These are phyloP conservation scores for Heteropelma amictum DNA, from an alignment of 2,888 invertebrate genomes.

Conservation along the genomic window DNA sequence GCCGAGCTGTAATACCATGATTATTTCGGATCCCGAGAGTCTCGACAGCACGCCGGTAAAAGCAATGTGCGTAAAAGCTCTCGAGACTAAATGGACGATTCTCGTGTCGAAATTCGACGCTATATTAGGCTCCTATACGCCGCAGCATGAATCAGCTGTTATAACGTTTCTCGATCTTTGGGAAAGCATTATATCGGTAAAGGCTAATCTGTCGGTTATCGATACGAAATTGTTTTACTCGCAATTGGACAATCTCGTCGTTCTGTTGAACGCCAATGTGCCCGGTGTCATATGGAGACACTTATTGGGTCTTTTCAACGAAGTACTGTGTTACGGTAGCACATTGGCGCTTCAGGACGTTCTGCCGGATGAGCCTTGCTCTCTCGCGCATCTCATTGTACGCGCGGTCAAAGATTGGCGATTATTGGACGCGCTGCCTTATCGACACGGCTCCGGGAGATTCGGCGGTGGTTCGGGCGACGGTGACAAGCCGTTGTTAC, in stretches of 20 bases:
- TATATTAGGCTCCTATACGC: constrained; percentile 78
- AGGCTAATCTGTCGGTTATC: constrained; percentile 92
- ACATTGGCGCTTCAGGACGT: constrained; percentile 93
- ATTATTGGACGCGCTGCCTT: constrained; percentile 81
- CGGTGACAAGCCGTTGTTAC: constrained; percentile 83
- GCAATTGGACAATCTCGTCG: constrained; percentile 89
- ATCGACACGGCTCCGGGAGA: constrained; percentile 78
- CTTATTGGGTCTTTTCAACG: constrained; percentile 90
- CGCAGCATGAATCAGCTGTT: constrained; percentile 79
- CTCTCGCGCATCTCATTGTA: constrained; percentile 90
- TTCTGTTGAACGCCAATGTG: constrained; percentile 84
- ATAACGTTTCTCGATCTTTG: constrained; percentile 91
- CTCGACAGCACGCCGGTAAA: constrained; percentile 92
- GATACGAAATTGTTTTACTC: constrained; percentile 94
- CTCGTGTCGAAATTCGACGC: constrained; percentile 82
- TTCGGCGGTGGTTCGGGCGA: constrained; percentile 79
- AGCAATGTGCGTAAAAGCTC: constrained; percentile 90
- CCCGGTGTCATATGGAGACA: constrained; percentile 92
- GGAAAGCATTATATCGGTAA: constrained; percentile 94
- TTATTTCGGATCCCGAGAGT: constrained; percentile 88
- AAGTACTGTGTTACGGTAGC: constrained; percentile 94
- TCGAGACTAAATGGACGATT: constrained; percentile 91
- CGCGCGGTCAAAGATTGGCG: constrained; percentile 92
- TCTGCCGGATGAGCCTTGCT: constrained; percentile 92
- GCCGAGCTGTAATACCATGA: constrained; percentile 81